Percentiles rank a stretch among this genome's conserved stretches.
Evolutionary conservation across 2,888 invertebrate genomes (phyloP).

Genomic region (Enoplolaimus lenunculus): DNA sequence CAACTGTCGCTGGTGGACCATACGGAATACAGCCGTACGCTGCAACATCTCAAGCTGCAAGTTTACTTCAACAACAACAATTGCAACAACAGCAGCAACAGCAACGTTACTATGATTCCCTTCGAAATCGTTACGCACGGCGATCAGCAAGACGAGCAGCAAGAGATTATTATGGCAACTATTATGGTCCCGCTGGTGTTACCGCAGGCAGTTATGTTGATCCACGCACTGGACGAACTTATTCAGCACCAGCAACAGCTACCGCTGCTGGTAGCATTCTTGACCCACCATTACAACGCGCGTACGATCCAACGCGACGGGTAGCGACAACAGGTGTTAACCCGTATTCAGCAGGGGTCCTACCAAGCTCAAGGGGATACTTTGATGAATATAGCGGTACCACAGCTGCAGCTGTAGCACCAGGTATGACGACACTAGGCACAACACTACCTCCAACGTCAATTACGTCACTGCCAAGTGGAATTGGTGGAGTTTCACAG

Average conservation of each 20-base stretch:
- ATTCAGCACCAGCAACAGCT: not conserved
- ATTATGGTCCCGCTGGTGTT: not conserved
- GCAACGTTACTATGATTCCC: not conserved
- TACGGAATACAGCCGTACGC: too few species aligned
- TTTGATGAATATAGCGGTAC: too few species aligned
- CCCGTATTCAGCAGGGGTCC: not conserved
- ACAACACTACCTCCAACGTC: not conserved
- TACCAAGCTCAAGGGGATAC: too few species aligned
- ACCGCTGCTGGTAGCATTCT: not conserved
- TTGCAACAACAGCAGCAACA: not conserved
- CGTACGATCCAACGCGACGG: not conserved
- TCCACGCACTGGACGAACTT: not conserved
- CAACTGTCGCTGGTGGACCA: too few species aligned
- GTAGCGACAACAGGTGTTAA: too few species aligned
- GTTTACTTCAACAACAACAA: too few species aligned
- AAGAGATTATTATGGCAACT: not conserved
- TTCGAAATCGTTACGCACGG: not conserved
- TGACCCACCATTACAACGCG: not conserved
- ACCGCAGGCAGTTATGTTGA: slow-evolving; percentile 1
- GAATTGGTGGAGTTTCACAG: too few species aligned
- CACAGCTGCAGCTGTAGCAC: not conserved
- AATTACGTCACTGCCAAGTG: too few species aligned
- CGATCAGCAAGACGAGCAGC: not conserved
- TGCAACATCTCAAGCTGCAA: too few species aligned
- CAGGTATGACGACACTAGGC: not conserved